These are phyloP conservation scores for Hepsetus odoe DNA, from an alignment of 2,113 vertebrate genomes.

Conservation along the genomic window DNA sequence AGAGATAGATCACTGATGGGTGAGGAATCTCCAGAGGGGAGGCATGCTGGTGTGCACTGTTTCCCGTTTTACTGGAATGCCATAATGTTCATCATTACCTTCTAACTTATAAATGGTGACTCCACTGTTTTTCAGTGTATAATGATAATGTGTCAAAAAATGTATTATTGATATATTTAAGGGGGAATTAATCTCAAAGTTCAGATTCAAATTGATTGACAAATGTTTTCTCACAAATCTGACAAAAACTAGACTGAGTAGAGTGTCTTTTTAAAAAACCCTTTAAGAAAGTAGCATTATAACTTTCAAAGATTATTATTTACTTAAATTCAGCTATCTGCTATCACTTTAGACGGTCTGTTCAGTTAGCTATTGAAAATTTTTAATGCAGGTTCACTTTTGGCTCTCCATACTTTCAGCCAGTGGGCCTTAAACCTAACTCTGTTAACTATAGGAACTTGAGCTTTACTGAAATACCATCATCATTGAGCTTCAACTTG, in stretches of 20 bases:
- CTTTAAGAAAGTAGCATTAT: no score
- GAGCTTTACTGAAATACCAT: neutral
- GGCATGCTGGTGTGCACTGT: neutral
- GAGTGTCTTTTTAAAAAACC: no score
- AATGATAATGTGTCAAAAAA: no score
- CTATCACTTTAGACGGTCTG: no score
- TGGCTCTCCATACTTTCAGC: neutral
- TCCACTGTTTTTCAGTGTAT: neutral
- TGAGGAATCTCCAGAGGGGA: conserved; percentile 35
- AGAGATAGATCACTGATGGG: conserved; percentile 9
- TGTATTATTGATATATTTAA: no score
- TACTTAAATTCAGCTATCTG: neutral
- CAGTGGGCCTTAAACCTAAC: neutral
- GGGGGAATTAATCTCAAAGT: no score
- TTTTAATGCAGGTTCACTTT: neutral
- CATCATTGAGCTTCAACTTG: neutral
- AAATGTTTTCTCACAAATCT: neutral
- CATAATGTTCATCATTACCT: no score
- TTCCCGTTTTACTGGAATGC: neutral
- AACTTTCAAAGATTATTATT: neutral
- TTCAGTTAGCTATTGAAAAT: neutral
- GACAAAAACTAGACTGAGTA: neutral
- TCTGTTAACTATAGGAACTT: neutral
- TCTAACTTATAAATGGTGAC: neutral
- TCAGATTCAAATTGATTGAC: no score